These are phyloP conservation scores for Brachynemurus nebulosus DNA, from an alignment of 2,888 invertebrate species.

Conservation along the genomic window DNA sequence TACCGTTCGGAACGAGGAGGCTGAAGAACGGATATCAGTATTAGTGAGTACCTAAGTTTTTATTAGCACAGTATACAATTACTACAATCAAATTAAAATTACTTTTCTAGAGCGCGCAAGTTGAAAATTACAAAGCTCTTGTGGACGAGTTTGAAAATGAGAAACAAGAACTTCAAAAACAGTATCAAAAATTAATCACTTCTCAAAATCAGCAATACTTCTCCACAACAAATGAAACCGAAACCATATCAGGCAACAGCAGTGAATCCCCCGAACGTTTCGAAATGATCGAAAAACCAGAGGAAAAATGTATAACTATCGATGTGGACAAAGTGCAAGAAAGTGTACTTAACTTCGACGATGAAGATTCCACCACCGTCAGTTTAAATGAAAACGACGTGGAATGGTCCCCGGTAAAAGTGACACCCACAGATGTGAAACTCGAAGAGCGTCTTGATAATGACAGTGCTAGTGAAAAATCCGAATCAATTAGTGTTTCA, in stretches of 20 bases:
- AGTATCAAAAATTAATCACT: constrained; percentile 21
- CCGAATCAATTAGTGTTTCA: constrained; percentile 12
- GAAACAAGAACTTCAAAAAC: constrained; percentile 28
- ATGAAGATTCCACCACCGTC: constrained; percentile 26
- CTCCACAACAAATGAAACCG: constrained; percentile 14
- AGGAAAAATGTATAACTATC: constrained; percentile 17
- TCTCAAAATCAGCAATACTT: constrained; percentile 15
- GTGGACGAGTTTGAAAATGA: constrained; percentile 28
- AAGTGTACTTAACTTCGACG: constrained; percentile 23
- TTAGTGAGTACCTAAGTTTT: too few species aligned
- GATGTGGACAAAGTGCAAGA: constrained; percentile 22
- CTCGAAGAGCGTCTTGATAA: constrained; percentile 7
- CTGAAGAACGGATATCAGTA: constrained; percentile 25
- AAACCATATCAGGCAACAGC: constrained; percentile 30
- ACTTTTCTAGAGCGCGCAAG: not conserved
- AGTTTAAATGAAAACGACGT: constrained; percentile 25
- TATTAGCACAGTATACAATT: too few species aligned
- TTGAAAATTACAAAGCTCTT: constrained; percentile 27
- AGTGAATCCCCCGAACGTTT: constrained; percentile 47
- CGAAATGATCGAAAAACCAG: constrained; percentile 41
- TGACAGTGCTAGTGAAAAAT: constrained; percentile 10
- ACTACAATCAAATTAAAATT: not conserved
- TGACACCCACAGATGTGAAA: constrained; percentile 14
- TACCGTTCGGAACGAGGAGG: constrained; percentile 18
- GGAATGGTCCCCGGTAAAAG: constrained; percentile 33